phyloP scores from a whole-genome alignment of 1,140 invertebrate genomes.

The Drosophila orosa region DNA sequence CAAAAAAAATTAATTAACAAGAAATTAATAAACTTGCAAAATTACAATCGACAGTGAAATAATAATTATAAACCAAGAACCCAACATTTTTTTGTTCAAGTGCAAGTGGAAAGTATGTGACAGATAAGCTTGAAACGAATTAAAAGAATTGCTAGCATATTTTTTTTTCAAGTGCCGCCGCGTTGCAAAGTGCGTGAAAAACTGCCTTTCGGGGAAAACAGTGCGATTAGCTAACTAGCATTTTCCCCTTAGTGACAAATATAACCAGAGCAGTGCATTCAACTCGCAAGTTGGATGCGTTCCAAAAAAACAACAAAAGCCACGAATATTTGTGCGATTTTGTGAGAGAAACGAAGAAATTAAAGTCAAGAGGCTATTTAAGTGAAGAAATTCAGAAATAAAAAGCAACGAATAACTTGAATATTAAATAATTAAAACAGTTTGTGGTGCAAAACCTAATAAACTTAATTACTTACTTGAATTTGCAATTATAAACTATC shows the following conservation, averaged over 20 bases:
- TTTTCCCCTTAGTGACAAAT: conserved; percentile 14
- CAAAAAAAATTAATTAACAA: conserved; percentile 3
- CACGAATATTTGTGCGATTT: conserved; percentile 1
- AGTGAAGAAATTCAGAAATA: background rate
- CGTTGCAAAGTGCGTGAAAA: conserved; percentile 11
- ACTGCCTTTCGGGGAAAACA: background rate
- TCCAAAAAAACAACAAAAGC: conserved; percentile 17
- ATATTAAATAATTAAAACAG: background rate
- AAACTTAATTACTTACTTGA: too few species aligned
- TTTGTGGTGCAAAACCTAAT: too few species aligned
- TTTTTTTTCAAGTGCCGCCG: conserved; percentile 27
- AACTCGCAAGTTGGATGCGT: conserved; percentile 32
- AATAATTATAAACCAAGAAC: background rate
- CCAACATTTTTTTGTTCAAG: conserved; percentile 22
- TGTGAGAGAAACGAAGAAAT: background rate
- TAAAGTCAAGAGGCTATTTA: background rate
- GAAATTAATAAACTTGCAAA: background rate
- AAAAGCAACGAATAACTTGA: background rate
- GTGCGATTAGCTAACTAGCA: conserved; percentile 38
- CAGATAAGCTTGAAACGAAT: background rate
- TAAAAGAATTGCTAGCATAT: background rate
- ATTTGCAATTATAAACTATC: background rate
- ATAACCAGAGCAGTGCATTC: conserved; percentile 41
- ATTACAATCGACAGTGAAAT: background rate
- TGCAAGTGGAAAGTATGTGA: conserved; percentile 16